These are phyloP conservation scores for Zaprionus camerounensis DNA, from an alignment of 1,140 invertebrate species.

Conservation along the genomic window DNA sequence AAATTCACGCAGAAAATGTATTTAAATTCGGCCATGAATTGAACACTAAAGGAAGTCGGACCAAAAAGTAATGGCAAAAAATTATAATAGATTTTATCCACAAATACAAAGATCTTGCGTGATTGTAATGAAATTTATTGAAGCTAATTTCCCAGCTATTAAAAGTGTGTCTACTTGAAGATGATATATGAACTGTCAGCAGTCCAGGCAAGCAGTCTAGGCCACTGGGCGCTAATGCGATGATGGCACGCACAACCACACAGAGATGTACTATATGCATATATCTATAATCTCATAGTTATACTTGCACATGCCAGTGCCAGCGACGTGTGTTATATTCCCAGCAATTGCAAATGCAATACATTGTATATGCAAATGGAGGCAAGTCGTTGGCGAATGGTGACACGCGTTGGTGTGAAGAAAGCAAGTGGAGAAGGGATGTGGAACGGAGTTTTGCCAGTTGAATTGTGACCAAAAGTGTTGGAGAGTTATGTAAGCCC, in stretches of 20 bases:
- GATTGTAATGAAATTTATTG: conserved; percentile 30
- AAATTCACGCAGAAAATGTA: background rate
- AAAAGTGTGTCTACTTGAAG: conserved; percentile 2
- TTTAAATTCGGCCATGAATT: background rate
- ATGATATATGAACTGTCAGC: conserved; percentile 9
- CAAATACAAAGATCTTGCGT: background rate
- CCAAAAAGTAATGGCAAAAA: background rate
- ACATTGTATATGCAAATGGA: conserved; percentile 36
- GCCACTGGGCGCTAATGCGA: background rate
- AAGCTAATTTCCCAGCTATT: conserved; percentile 41
- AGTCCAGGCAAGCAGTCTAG: background rate
- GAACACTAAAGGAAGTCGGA: background rate
- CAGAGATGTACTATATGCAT: background rate
- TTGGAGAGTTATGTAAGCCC: conserved; percentile 6
- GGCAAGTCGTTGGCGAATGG: conserved; percentile 20
- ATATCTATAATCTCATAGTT: background rate
- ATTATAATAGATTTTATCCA: background rate
- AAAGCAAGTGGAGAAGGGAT: background rate
- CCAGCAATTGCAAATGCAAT: conserved; percentile 10
- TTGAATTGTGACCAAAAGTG: conserved; percentile 26
- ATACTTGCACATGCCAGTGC: background rate
- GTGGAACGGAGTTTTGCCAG: conserved; percentile 17
- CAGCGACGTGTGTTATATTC: conserved; percentile 3
- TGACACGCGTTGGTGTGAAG: conserved; percentile 9
- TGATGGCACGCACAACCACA: background rate